Evolutionary conservation across 2,888 invertebrate genomes (phyloP), one percentile per base, ranked within the genome.

Genomic region (Acleris cristana): DNA sequence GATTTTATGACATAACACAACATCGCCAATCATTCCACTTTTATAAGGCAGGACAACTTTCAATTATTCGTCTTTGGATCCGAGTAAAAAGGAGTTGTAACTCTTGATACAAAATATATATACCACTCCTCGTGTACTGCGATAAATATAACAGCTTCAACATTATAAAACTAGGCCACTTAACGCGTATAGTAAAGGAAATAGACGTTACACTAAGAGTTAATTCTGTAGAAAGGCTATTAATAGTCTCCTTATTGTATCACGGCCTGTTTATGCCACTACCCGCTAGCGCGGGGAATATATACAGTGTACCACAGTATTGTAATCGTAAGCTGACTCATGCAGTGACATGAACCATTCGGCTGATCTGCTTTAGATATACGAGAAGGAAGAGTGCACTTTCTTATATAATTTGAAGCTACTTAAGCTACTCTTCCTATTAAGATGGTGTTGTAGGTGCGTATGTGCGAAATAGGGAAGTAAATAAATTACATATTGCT

Each of bases 211-310:
- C 26, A 30, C 26, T 57, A 49, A 19, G 55, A 44, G 60, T 61
- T 51, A 65, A 56, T 60, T 60, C 49, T 54, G 56, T 61, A 26
- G 49, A 45, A 44, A 34, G 54, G 65, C 44, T 65, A 61, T 51
- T 51, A 65, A 65, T 65, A 65, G 59, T 49, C 65, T 21, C 60
- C 55, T 44, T 61, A 65, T 65, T 65, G 60, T 55, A 60, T 54
- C 49, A 56, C 51, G 65, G 55, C 60, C 60, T 61, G 55, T 40
- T 65, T 56, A 51, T 44, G 55, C 26, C n/a, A 23, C 53, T 40
- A 45, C 16, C 12, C 45, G 51, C 52, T 18, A 26, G 26, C 26
- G 44, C 16, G 48, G 21, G 16, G 52, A 49, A 40, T 49, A 40
- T 55, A 65, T 44, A 61, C 59, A 61, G 60, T 34, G 65, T 49